Percentiles rank a stretch among this genome's conserved stretches.
Conservation (phyloP, 2,113 vertebrate genomes). For the Rhynchopsitta pachyrhyncha region DNA sequence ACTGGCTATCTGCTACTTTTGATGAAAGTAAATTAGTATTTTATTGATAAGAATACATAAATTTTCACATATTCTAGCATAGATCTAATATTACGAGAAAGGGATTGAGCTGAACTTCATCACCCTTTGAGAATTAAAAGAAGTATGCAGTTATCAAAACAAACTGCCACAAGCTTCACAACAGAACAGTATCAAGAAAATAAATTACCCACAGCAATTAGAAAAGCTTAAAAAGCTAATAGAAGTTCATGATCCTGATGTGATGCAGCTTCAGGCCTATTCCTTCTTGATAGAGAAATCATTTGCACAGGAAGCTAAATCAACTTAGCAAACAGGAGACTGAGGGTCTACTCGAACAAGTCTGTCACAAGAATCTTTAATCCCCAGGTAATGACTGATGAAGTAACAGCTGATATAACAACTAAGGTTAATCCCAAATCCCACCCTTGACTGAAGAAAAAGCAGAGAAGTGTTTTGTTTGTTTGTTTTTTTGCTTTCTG, state of each 20-base stretch:
- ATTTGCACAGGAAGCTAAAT: background rate
- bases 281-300: background rate
- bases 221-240: constrained; percentile 1
- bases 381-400: background rate
- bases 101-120: background rate
- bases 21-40: background rate
- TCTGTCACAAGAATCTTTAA: background rate
- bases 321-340: background rate
- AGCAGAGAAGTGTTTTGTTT: background rate
- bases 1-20: background rate
- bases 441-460: background rate
- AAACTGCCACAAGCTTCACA: background rate
- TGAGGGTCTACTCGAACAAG: background rate
- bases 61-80: background rate
- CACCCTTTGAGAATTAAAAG: background rate
- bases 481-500: background rate
- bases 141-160: background rate
- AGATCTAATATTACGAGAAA: background rate
- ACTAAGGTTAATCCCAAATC: background rate
- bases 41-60: background rate
- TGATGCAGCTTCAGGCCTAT: background rate
- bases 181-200: background rate
- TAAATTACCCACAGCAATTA: background rate
- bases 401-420: background rate
- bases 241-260: background rate